Base-by-base conservation (phyloP, 2,888 invertebrate genomes). In the Perizoma flavofasciatum region DNA sequence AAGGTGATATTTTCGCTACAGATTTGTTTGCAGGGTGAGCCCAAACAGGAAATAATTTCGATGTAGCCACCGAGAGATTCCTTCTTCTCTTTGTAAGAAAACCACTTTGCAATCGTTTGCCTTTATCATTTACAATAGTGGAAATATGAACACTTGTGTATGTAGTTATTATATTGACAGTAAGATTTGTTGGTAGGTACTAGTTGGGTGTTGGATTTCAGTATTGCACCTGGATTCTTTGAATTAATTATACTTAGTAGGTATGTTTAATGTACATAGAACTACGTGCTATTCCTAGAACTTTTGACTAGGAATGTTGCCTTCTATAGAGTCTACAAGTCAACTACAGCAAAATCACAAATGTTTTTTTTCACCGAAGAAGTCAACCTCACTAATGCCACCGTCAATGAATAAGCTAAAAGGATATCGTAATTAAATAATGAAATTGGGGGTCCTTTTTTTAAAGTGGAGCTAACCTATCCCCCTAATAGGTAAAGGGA, bases 1-100 rank as follows among this genome's bases (percentile, higher is more conserved):
- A 90, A 92, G 74, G 68, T 67, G 90, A 92, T 92, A 91, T 86
- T 91, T 89, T 88, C 75, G 78, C 79, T 76, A 82, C 78, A 83
- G 85, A 89, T 89, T 89, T 88, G 88, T 85, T 82, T 73, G 81
- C 75, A 79, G 90, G 91, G 89, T 83, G 89, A 81, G 81, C 77
- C 63, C 70, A 79, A 82, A 88, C 89, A 89, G 91, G 90, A 89
- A 88, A 83, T 83, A 82, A 77, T 78, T 77, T 78, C 72, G 77
- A 85, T 90, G 91, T 87, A 81, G 78, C 85, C 79, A 82, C 81
- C 74, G 77, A 79, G 74, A 78, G 77, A 74, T 79, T 79, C 78
- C 73, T 69, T 78, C 70, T 72, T 72, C 71, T 66, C 73, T 72
- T 76, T 75, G 72, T 74, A 61, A 67, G 67, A 69, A 74, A 78